Evolutionary conservation across 2,888 invertebrate genomes (phyloP).

Genomic region (Apotomis betuletana): DNA sequence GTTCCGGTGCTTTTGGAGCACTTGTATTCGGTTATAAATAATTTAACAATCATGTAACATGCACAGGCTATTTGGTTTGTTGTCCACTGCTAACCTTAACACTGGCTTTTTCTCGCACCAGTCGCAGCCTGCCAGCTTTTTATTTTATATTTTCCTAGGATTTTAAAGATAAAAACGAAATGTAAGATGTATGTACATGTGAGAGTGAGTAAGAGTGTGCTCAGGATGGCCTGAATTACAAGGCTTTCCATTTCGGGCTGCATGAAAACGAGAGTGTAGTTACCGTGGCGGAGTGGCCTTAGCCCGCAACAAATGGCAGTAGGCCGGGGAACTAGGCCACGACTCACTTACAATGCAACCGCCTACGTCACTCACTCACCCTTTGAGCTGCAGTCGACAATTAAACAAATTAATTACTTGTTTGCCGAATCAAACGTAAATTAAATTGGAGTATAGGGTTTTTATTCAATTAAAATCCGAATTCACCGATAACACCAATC

Average conservation of each 20-base stretch:
- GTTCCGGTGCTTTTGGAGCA: too few species aligned
- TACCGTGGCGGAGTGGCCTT: neutral
- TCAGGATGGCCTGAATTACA: neutral
- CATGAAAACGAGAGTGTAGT: slow-evolving; percentile 15
- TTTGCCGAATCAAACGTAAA: neutral
- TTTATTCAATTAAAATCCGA: neutral
- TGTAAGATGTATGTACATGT: too few species aligned
- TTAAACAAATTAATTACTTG: slow-evolving; percentile 2
- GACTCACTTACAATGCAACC: neutral
- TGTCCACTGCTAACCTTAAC: too few species aligned
- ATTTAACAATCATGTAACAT: too few species aligned
- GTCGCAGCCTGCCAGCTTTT: too few species aligned
- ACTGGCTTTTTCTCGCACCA: too few species aligned
- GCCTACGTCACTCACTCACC: slow-evolving; percentile 10
- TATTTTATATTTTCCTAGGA: too few species aligned
- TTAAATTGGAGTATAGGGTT: neutral
- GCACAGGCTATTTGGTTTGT: too few species aligned
- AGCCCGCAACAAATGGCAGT: slow-evolving; percentile 10
- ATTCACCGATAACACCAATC: neutral
- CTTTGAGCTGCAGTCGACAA: neutral
- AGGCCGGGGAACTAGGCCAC: slow-evolving; percentile 26
- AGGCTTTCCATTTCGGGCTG: neutral
- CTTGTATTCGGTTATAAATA: too few species aligned
- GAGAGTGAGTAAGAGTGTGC: too few species aligned
- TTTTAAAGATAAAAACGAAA: too few species aligned